Evolutionary conservation across 2,888 invertebrate genomes (phyloP).

Genomic region (Acholoe squamosa): DNA sequence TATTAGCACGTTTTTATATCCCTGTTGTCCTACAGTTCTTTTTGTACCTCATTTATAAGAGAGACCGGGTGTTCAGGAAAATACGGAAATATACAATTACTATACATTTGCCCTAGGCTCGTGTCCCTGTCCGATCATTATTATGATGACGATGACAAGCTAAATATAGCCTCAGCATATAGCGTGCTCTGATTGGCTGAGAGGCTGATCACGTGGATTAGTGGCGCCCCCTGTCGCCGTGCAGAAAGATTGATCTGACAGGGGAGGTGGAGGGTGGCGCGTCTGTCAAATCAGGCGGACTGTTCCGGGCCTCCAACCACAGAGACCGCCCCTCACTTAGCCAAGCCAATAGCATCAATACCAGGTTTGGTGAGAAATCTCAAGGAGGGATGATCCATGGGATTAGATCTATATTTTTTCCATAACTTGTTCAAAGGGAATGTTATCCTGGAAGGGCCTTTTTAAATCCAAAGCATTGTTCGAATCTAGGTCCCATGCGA

Average conservation of each 20-base stretch:
- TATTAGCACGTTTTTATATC: too few species aligned
- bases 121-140: neutral
- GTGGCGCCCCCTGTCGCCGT: conserved; percentile 23
- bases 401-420: too few species aligned
- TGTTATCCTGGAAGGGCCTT: too few species aligned
- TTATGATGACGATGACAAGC: neutral
- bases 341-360: too few species aligned
- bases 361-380: too few species aligned
- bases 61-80: neutral
- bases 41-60: too few species aligned
- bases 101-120: neutral
- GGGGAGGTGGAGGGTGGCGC: neutral
- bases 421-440: too few species aligned
- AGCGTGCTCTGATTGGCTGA: conserved; percentile 9
- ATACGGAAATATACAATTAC: conserved; percentile 4
- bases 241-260: conserved; percentile 28
- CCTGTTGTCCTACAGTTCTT: too few species aligned
- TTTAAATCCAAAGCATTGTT: too few species aligned
- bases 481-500: too few species aligned
- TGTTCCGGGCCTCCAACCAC: neutral
- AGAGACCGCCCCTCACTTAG: neutral
- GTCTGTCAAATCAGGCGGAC: conserved; percentile 1
- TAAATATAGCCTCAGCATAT: neutral
- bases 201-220: conserved; percentile 25
- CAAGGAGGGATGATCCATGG: too few species aligned